A percentile compares a stretch with the other conserved stretches of the same genome.
Evolutionary conservation across 2,888 invertebrate species (phyloP).

Genomic region (Lysandra bellargus): DNA sequence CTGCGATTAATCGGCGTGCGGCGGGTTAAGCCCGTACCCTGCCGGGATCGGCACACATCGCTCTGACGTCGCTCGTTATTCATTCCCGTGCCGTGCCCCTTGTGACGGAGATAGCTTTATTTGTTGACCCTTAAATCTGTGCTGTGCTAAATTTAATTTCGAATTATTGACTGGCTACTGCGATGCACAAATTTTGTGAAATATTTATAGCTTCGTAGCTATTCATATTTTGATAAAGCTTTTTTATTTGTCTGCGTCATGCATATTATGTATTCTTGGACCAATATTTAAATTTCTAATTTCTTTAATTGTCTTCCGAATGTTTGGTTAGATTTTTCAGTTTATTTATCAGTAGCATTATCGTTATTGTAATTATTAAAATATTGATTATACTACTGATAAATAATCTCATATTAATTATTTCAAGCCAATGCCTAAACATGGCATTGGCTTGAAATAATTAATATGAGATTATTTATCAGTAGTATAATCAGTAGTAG

Average conservation of each 20-base stretch:
- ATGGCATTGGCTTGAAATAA: not conserved
- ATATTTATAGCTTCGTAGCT: not conserved
- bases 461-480: too few relatives aligned
- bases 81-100: conserved; percentile 68
- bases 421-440: not conserved
- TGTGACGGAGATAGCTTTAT: conserved; percentile 62
- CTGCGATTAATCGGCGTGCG: conserved; percentile 75
- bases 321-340: not conserved
- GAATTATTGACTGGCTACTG: conserved; percentile 2
- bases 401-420: too few relatives aligned
- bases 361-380: not conserved
- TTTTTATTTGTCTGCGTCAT: too few relatives aligned
- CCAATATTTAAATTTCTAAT: too few relatives aligned
- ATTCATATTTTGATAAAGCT: too few relatives aligned
- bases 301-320: too few relatives aligned
- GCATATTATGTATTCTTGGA: too few relatives aligned
- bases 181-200: not conserved
- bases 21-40: conserved; percentile 66
- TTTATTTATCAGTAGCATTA: not conserved
- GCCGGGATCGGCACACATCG: conserved; percentile 69
- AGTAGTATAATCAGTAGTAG: not conserved
- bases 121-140: conserved; percentile 57
- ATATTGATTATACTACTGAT: not conserved
- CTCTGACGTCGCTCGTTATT: conserved; percentile 76
- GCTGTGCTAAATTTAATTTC: conserved; percentile 40